Conservation (phyloP, 2,888 invertebrate species). For the Noctua comes region DNA sequence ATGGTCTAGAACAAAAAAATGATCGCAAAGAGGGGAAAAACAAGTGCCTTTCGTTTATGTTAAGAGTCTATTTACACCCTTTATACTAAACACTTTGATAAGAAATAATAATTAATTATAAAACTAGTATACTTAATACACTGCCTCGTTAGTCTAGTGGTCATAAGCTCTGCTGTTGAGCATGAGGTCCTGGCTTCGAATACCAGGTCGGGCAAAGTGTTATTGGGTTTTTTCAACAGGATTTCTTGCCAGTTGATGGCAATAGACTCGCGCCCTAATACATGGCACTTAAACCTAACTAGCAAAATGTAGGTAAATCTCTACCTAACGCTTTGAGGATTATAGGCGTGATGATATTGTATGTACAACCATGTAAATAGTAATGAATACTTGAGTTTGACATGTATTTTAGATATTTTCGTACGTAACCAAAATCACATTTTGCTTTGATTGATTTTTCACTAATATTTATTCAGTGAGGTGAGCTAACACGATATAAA, state of each 20-base stretch:
- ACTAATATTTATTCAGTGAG: slow-evolving; percentile 33
- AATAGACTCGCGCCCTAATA: neutral
- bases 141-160: neutral
- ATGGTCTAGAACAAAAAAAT: too few species aligned
- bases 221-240: neutral
- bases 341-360: neutral
- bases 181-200: neutral
- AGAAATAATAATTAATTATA: neutral
- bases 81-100: neutral
- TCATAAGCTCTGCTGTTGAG: neutral
- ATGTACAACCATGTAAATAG: neutral
- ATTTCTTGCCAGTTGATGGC: neutral
- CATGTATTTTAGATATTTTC: neutral
- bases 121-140: neutral
- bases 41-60: too few species aligned
- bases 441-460: slow-evolving; percentile 21
- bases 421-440: slow-evolving; percentile 5
- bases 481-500: slow-evolving; percentile 4
- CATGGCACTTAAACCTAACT: neutral
- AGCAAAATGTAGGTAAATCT: neutral
- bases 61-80: too few species aligned
- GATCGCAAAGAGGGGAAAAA: too few species aligned
- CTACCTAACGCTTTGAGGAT: neutral
- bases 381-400: neutral
- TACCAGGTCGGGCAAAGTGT: too few species aligned